Percentiles rank a stretch among this genome's conserved stretches.
phyloP scores from a whole-genome alignment of 1,140 invertebrate species.

The Drosophila cardini region DNA sequence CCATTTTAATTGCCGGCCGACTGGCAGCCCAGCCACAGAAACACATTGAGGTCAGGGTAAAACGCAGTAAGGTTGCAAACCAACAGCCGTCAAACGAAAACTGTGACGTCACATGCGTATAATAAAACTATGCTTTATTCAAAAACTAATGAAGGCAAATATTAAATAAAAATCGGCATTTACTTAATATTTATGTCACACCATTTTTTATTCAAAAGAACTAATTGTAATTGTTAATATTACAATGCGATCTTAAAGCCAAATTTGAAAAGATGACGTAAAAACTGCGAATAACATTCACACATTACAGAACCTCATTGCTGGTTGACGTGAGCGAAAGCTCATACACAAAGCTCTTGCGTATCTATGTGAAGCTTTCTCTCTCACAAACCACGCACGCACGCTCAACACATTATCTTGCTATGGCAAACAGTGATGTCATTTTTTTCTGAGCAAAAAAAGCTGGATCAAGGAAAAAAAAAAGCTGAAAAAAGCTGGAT shows the following conservation, averaged over 20 bases:
- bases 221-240: background rate
- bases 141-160: background rate
- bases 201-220: background rate
- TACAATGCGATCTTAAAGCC: background rate
- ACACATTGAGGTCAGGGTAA: background rate
- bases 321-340: constrained; percentile 7
- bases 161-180: background rate
- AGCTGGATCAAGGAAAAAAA: no score
- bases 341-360: background rate
- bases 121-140: background rate
- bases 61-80: background rate
- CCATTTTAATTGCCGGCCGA: constrained; percentile 15
- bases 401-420: constrained; percentile 50
- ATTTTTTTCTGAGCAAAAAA: no score
- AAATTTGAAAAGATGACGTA: constrained; percentile 19
- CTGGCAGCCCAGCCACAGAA: background rate
- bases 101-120: constrained; percentile 20
- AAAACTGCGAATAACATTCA: background rate
- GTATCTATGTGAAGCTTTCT: constrained; percentile 51
- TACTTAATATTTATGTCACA: no score
- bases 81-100: background rate
- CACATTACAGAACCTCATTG: constrained; percentile 17
- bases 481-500: no score
- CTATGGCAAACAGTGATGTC: no score
- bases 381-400: constrained; percentile 27